phyloP scores from a whole-genome alignment of 2,888 invertebrate genomes.

The Caenorhabditis afra region DNA sequence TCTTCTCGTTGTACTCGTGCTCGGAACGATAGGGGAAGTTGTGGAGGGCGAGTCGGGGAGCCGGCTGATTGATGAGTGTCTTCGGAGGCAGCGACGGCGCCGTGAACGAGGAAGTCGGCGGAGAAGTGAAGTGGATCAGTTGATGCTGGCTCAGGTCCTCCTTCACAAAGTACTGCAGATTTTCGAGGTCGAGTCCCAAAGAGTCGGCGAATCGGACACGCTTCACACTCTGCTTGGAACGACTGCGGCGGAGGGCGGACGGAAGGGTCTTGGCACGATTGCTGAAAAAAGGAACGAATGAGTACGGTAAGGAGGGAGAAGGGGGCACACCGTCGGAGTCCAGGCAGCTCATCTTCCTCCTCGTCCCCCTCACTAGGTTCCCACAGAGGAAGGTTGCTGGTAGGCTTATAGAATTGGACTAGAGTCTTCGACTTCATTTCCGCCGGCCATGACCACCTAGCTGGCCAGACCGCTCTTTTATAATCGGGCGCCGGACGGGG shows the following conservation, averaged over 20 bases:
- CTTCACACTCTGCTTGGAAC: conserved; percentile 60
- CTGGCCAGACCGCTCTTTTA: conserved; percentile 28
- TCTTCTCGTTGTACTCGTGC: conserved; percentile 51
- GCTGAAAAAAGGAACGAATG: conserved; percentile 31
- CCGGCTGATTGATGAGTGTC: conserved; percentile 42
- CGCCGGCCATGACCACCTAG: conserved; percentile 28
- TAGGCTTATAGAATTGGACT: conserved; percentile 40
- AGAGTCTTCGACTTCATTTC: conserved; percentile 41
- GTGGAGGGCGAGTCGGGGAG: conserved; percentile 52
- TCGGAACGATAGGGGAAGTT: conserved; percentile 66
- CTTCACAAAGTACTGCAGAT: conserved; percentile 57
- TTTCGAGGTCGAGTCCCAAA: conserved; percentile 65
- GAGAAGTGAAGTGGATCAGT: conserved; percentile 40
- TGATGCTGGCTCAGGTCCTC: conserved; percentile 45
- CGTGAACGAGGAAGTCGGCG: conserved; percentile 23
- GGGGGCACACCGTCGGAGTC: conserved; percentile 9
- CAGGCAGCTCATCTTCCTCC: conserved; percentile 25
- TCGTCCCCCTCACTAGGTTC: conserved; percentile 28
- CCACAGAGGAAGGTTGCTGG: conserved; percentile 33
- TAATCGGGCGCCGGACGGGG: conserved; percentile 24
- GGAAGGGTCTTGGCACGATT: conserved; percentile 60
- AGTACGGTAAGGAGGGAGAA: neutral
- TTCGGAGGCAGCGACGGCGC: conserved; percentile 17
- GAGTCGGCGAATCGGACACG: conserved; percentile 68
- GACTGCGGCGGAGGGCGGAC: conserved; percentile 58